These are phyloP conservation scores for Drosophila gaucha DNA, from an alignment of 2,888 invertebrate species.

Conservation along the genomic window DNA sequence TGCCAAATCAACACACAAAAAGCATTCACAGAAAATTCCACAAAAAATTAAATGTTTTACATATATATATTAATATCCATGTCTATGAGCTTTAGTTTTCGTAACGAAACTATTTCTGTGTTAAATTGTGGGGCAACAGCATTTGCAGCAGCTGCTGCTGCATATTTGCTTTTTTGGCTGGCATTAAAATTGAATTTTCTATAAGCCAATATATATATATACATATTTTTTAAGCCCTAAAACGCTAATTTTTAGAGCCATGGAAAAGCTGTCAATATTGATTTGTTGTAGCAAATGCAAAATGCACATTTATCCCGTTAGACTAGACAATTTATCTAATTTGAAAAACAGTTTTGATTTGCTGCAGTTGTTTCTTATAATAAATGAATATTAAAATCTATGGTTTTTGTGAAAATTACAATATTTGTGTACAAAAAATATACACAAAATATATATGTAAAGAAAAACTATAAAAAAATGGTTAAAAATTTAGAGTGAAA, in stretches of 20 bases:
- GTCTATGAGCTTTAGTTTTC: too few species aligned
- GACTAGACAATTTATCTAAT: slow-evolving; percentile 14
- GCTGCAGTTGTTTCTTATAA: neutral
- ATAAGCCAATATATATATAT: slow-evolving; percentile 7
- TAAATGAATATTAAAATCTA: slow-evolving; percentile 5
- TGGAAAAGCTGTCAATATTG: slow-evolving; percentile 15
- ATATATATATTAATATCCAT: too few species aligned
- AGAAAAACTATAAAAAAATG: too few species aligned
- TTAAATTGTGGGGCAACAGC: slow-evolving; percentile 9
- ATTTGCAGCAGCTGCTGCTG: slow-evolving; percentile 7
- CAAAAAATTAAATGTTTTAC: too few species aligned
- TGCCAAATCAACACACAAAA: slow-evolving; percentile 42
- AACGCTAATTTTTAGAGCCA: slow-evolving; percentile 21
- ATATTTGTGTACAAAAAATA: too few species aligned
- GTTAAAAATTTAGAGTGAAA: too few species aligned
- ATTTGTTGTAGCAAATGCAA: slow-evolving; percentile 12
- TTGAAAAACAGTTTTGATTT: neutral
- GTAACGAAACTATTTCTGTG: slow-evolving; percentile 5
- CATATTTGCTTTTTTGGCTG: slow-evolving; percentile 21
- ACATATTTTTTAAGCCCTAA: neutral
- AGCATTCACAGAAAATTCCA: slow-evolving; percentile 1
- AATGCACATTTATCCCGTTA: neutral
- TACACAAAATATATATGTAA: neutral
- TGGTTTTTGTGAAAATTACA: too few species aligned
- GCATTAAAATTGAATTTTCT: slow-evolving; percentile 37